Evolutionary conservation across 2,888 invertebrate genomes (phyloP).

Genomic region (Dorcus parallelipipedus): DNA sequence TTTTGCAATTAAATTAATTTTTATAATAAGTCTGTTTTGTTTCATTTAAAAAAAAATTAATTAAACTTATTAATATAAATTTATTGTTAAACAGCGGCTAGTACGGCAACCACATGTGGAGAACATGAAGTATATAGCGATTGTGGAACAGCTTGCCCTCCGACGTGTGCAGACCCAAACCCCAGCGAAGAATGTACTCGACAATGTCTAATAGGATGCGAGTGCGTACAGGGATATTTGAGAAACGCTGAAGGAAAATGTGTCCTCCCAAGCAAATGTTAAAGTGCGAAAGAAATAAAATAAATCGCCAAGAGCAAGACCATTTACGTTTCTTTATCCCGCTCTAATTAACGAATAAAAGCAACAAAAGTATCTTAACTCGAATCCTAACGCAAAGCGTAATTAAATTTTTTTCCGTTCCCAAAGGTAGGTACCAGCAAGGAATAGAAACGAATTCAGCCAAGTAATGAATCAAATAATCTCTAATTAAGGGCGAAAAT

Average conservation of each 20-base stretch:
- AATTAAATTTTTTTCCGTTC: no score
- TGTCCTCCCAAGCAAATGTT: neutral
- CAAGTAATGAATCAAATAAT: no score
- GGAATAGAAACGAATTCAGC: neutral
- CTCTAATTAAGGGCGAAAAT: no score
- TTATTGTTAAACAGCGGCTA: no score
- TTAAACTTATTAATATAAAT: no score
- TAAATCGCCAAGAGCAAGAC: neutral
- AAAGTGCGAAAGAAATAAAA: neutral
- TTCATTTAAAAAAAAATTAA: no score
- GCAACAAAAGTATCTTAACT: no score
- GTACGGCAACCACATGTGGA: neutral
- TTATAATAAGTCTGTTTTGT: no score
- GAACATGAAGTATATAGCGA: neutral
- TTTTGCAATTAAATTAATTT: no score
- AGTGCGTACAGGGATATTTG: neutral
- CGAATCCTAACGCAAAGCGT: no score
- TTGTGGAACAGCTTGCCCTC: neutral
- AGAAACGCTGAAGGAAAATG: constrained; percentile 1
- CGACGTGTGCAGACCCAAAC: neutral
- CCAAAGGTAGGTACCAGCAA: neutral
- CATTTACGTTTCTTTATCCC: no score
- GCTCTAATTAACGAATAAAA: no score
- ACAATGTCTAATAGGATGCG: neutral
- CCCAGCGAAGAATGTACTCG: neutral